Evolutionary conservation across 2,113 vertebrate species (phyloP).

Genomic region (Elanus axillaris): DNA sequence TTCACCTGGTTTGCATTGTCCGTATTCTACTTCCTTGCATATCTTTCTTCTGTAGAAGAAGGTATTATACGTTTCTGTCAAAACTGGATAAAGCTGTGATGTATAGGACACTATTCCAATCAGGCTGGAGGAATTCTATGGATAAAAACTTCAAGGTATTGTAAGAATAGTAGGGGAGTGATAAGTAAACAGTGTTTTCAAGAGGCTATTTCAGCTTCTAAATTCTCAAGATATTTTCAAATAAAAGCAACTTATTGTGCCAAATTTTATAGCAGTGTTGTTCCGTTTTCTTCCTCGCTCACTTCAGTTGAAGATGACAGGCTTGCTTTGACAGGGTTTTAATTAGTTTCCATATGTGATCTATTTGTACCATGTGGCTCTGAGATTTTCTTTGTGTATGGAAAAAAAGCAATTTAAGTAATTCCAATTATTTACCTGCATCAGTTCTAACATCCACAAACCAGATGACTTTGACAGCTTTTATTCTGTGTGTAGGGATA

Average conservation of each 20-base stretch:
- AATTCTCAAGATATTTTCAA: slow-evolving; percentile 18
- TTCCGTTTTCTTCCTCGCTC: slow-evolving; percentile 51
- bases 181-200: neutral
- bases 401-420: slow-evolving; percentile 25
- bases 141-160: neutral
- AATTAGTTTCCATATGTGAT: slow-evolving; percentile 73
- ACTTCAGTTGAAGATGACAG: slow-evolving; percentile 48
- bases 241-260: slow-evolving; percentile 35
- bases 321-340: slow-evolving; percentile 63
- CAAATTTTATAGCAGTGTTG: slow-evolving; percentile 28
- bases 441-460: slow-evolving; percentile 32
- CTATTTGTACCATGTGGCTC: slow-evolving; percentile 49
- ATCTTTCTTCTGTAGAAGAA: neutral
- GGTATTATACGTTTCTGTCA: neutral
- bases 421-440: slow-evolving; percentile 59
- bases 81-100: neutral
- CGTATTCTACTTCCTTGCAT: neutral
- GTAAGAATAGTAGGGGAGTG: neutral
- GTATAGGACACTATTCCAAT: neutral
- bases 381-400: slow-evolving; percentile 48
- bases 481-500: neutral
- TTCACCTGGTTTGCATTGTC: neutral
- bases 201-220: neutral
- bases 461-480: slow-evolving; percentile 50
- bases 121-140: neutral